Conservation (phyloP, 2,797 vertebrate species). For the Cirrhinus mrigala region DNA sequence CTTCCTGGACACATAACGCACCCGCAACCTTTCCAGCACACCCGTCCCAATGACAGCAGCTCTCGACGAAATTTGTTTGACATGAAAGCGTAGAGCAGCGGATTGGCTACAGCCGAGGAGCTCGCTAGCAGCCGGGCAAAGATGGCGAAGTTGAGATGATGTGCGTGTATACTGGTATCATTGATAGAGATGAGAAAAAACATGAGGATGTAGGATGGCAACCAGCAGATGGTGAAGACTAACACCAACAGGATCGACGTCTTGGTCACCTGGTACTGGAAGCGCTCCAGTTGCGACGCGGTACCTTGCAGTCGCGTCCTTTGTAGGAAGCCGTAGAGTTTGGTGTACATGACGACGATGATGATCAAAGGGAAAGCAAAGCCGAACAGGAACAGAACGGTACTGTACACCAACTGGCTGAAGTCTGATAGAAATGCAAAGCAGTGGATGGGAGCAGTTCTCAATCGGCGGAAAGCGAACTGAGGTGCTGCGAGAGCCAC, state of each 20-base stretch:
- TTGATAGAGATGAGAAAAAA: slow-evolving; percentile 72
- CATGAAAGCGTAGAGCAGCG: slow-evolving; percentile 78
- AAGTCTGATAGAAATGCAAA: slow-evolving; percentile 79
- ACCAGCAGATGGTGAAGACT: slow-evolving; percentile 81
- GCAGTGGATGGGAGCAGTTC: slow-evolving; percentile 67
- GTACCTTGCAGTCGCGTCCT: slow-evolving; percentile 62
- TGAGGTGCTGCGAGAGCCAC: slow-evolving; percentile 76
- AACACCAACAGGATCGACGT: slow-evolving; percentile 80
- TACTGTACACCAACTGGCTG: slow-evolving; percentile 79
- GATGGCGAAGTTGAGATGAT: slow-evolving; percentile 65
- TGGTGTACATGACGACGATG: slow-evolving; percentile 79
- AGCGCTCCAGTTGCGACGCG: slow-evolving; percentile 76
- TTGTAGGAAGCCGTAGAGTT: slow-evolving; percentile 79
- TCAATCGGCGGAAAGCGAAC: slow-evolving; percentile 75
- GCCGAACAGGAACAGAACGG: slow-evolving; percentile 76
- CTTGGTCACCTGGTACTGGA: slow-evolving; percentile 81
- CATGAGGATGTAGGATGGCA: slow-evolving; percentile 82
- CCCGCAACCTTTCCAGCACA: slow-evolving; percentile 63
- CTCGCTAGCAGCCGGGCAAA: slow-evolving; percentile 76
- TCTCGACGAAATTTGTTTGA: slow-evolving; percentile 80
- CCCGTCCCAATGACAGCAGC: slow-evolving; percentile 67
- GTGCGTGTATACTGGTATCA: slow-evolving; percentile 20
- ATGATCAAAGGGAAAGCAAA: slow-evolving; percentile 77
- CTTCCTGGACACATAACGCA: slow-evolving; percentile 52
- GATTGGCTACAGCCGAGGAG: slow-evolving; percentile 79